phyloP scores from a whole-genome alignment of 2,888 invertebrate species.

The Glomeris marginata region DNA sequence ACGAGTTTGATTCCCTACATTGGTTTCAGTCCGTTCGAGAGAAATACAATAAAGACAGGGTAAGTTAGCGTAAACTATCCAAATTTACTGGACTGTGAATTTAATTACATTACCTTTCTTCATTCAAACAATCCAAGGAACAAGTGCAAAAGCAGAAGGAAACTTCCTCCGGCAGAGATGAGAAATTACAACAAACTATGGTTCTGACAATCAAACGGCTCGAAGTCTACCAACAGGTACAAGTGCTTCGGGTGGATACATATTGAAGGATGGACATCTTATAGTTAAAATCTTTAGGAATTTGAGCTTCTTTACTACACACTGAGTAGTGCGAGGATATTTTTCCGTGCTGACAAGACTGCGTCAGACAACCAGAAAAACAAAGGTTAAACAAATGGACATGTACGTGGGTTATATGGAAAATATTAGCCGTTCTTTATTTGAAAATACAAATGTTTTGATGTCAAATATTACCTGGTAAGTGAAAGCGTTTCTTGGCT shows the following conservation, averaged over 20 bases:
- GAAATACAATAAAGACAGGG: conserved; percentile 49
- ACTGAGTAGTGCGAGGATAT: conserved; percentile 84
- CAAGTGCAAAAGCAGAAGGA: conserved; percentile 11
- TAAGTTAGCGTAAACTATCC: conserved; percentile 17
- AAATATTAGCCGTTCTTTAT: too few species aligned
- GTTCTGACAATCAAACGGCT: conserved; percentile 75
- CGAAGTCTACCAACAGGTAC: conserved; percentile 46
- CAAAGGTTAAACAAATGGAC: too few species aligned
- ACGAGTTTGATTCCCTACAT: conserved; percentile 77
- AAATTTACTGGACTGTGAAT: conserved; percentile 3
- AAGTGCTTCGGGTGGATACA: neutral
- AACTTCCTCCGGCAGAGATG: conserved; percentile 33
- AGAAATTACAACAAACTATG: conserved; percentile 83
- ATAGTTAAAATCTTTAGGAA: conserved; percentile 41
- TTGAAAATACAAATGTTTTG: too few species aligned
- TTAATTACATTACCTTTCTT: conserved; percentile 1
- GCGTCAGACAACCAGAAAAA: conserved; percentile 2
- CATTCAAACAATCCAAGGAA: conserved; percentile 16
- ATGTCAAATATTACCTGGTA: too few species aligned
- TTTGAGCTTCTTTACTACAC: conserved; percentile 81
- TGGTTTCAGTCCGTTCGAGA: conserved; percentile 83
- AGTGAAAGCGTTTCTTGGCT: too few species aligned
- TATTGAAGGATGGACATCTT: neutral
- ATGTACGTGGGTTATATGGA: too few species aligned
- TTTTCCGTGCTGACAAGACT: conserved; percentile 48